These are phyloP conservation scores for Tyria jacobaeae DNA, from an alignment of 2,888 invertebrate genomes.

Conservation along the genomic window DNA sequence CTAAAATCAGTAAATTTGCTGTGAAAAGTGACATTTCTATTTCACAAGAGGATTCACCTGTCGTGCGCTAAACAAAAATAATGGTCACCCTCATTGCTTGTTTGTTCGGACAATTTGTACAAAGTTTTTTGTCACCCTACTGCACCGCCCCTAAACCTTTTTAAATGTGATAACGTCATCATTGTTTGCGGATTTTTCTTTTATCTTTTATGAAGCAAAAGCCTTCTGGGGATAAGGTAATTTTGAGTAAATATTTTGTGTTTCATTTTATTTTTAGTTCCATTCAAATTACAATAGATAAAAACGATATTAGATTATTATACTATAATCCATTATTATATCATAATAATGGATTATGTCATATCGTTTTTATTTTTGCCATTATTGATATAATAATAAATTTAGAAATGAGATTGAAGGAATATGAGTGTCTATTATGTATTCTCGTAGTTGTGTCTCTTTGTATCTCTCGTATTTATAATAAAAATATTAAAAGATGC, in stretches of 20 bases:
- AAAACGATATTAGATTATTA: not conserved
- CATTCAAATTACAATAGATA: not conserved
- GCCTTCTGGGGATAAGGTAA: conserved; percentile 15
- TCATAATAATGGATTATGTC: too few relatives aligned
- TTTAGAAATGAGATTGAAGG: too few relatives aligned
- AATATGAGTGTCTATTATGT: too few relatives aligned
- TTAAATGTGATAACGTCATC: conserved; percentile 23
- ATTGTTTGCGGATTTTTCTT: conserved; percentile 12
- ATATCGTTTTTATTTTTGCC: too few relatives aligned
- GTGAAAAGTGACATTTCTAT: conserved; percentile 33
- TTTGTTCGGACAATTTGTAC: conserved; percentile 45
- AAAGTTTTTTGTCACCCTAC: conserved; percentile 28
- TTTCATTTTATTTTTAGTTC: not conserved
- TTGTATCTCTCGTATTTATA: too few relatives aligned
- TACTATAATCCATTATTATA: too few relatives aligned
- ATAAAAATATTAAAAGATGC: too few relatives aligned
- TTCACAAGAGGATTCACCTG: conserved; percentile 43
- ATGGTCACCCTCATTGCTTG: conserved; percentile 45
- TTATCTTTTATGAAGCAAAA: conserved; percentile 13
- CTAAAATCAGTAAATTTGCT: too few relatives aligned
- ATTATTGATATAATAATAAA: too few relatives aligned
- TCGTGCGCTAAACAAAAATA: conserved; percentile 51
- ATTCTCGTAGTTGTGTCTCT: too few relatives aligned
- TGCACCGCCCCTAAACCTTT: conserved; percentile 21
- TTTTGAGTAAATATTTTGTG: conserved; percentile 14